phyloP scores from a whole-genome alignment of 2,113 vertebrate genomes.

The Psettodes erumei region DNA sequence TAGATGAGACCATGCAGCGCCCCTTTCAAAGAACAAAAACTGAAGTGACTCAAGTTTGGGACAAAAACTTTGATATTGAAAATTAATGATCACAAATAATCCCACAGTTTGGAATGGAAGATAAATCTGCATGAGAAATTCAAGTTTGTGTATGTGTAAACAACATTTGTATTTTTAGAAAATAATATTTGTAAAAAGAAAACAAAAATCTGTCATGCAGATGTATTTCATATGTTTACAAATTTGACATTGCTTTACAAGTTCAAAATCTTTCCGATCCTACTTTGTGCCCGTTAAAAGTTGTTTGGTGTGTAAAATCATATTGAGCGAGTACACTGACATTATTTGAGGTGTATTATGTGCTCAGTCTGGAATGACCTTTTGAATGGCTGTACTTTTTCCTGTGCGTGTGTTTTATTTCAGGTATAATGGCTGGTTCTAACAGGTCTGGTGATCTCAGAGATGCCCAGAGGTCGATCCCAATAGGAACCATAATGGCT shows the following conservation, averaged over 20 bases:
- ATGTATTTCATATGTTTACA: neutral
- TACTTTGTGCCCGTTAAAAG: no score
- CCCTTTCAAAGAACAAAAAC: neutral
- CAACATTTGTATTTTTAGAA: no score
- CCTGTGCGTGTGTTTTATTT: slow-evolving; percentile 14
- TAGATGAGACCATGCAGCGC: slow-evolving; percentile 48
- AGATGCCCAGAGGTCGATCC: slow-evolving; percentile 96
- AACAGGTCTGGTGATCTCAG: slow-evolving; percentile 95
- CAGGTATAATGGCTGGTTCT: slow-evolving; percentile 98
- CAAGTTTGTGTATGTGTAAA: no score
- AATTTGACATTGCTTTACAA: no score
- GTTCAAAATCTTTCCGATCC: no score
- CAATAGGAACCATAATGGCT: slow-evolving; percentile 94
- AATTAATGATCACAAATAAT: no score
- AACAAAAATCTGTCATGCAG: no score
- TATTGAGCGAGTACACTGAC: neutral
- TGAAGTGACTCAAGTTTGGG: no score
- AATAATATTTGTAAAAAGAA: no score
- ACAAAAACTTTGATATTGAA: no score
- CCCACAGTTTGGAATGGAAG: no score
- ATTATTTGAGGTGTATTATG: neutral
- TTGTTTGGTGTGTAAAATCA: neutral
- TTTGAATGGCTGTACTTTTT: neutral
- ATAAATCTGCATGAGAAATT: no score
- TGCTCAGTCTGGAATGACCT: neutral